These are phyloP conservation scores for Cyrtorhinus lividipennis DNA, from an alignment of 1,140 invertebrate species.

Conservation along the genomic window DNA sequence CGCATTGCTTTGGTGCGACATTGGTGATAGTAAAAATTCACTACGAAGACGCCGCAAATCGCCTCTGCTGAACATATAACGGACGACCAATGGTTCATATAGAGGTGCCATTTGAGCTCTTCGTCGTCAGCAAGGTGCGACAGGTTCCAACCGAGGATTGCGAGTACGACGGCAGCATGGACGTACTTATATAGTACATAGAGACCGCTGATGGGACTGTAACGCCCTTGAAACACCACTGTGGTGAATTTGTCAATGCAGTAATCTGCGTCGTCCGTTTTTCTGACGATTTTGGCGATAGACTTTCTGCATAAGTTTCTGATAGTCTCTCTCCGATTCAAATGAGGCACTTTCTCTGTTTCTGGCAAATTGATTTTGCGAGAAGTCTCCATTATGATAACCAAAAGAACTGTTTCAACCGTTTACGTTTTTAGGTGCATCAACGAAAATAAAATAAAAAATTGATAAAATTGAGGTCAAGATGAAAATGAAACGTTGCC, in stretches of 20 bases:
- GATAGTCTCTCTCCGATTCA: too few relatives aligned
- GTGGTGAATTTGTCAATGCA: not conserved
- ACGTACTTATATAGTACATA: not conserved
- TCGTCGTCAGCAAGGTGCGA: not conserved
- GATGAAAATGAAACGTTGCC: too few relatives aligned
- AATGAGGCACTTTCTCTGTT: too few relatives aligned
- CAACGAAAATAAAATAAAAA: too few relatives aligned
- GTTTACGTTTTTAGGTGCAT: too few relatives aligned
- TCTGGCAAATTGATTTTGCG: too few relatives aligned
- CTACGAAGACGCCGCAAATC: not conserved
- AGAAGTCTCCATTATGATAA: too few relatives aligned
- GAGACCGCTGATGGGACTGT: not conserved
- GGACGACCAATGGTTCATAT: not conserved
- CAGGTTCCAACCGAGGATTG: not conserved
- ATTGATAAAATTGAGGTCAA: too few relatives aligned
- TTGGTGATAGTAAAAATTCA: not conserved
- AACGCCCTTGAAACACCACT: not conserved
- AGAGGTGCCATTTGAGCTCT: not conserved
- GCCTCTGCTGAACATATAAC: not conserved
- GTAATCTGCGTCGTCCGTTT: too few relatives aligned
- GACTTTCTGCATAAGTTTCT: too few relatives aligned
- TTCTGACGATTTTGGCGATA: too few relatives aligned
- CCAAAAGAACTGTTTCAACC: too few relatives aligned
- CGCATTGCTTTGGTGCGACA: not conserved
- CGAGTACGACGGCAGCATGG: not conserved